Evolutionary conservation across 2,888 invertebrate genomes (phyloP), one percentile per base, ranked within the genome.

Genomic region (Phlogophora meticulosa): DNA sequence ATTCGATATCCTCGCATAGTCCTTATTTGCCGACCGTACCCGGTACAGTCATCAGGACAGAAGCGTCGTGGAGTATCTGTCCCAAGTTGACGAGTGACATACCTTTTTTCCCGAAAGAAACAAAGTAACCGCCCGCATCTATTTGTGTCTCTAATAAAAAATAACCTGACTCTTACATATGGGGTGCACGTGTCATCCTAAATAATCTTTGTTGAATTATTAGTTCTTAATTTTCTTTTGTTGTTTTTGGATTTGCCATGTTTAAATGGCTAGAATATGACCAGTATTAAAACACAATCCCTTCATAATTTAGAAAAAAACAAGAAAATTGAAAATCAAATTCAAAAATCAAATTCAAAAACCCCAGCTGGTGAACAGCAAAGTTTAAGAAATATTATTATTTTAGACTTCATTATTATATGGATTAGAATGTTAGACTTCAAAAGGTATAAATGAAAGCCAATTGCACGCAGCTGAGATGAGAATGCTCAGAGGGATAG

Each of bases 1-100:
- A 76, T 45, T 43, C 10, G 59, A 76, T 76, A 76, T 28, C 20
- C n/a, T 38, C n/a, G 9, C 43, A 48, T 62, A 60, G 32, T 24
- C 45, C 13, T 43, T 73, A 42, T 73, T 53, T 80, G 70, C 48
- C 2, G 34, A 80, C 80, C 36, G 52, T 77, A 80, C 70, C 49
- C 57, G 24, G 63, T 64, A 73, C 73, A 76, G 74, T 68, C 72
- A 78, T 69, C 76, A 74, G 24, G 72, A 71, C 76, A 72, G 74
- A 78, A 73, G 70, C 70, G 77, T 73, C 65, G 70, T 68, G 51
- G 71, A 78, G 59, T 66, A 77, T 64, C 73, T 74, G 78, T 77
- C 76, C 34, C 62, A 48, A 71, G 60, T 71, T 81, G 87, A 85
- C 57, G 87, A 87, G 76, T 85, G 87, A 87, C 82, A 82, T 52